These are phyloP conservation scores for Vidua chalybeata DNA, from an alignment of 2,113 vertebrate species.

Conservation along the genomic window DNA sequence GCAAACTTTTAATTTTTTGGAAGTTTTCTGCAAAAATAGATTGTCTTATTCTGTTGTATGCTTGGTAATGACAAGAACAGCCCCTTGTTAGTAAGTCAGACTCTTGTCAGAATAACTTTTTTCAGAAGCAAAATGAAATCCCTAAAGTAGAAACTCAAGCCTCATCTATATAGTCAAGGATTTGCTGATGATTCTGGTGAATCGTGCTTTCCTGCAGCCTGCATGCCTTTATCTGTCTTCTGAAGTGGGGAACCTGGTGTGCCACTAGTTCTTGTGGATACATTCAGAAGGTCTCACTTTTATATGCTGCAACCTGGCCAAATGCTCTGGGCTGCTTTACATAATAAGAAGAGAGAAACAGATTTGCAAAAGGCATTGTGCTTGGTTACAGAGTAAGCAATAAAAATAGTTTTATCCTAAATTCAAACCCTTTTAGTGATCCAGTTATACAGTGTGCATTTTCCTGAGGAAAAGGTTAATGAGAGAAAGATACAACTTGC, in stretches of 20 bases:
- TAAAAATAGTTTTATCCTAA: neutral
- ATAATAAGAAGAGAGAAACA: neutral
- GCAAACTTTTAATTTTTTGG: neutral
- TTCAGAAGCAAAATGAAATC: neutral
- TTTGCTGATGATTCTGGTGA: neutral
- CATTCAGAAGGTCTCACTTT: neutral
- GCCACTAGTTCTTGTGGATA: neutral
- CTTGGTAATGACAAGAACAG: neutral
- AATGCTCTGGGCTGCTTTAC: neutral
- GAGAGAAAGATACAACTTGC: neutral
- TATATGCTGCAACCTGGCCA: accelerated
- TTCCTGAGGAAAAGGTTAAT: neutral
- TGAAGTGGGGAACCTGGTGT: neutral
- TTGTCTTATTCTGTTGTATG: neutral
- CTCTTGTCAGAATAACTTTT: neutral
- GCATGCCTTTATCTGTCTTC: neutral
- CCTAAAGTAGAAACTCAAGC: neutral
- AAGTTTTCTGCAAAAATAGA: neutral
- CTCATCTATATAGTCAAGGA: neutral
- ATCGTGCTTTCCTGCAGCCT: neutral
- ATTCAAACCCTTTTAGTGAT: neutral
- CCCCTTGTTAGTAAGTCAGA: neutral
- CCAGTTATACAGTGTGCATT: neutral
- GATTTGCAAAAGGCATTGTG: neutral
- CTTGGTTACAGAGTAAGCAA: neutral